phyloP scores from a whole-genome alignment of 2,113 vertebrate genomes.

The Archocentrus centrarchus region DNA sequence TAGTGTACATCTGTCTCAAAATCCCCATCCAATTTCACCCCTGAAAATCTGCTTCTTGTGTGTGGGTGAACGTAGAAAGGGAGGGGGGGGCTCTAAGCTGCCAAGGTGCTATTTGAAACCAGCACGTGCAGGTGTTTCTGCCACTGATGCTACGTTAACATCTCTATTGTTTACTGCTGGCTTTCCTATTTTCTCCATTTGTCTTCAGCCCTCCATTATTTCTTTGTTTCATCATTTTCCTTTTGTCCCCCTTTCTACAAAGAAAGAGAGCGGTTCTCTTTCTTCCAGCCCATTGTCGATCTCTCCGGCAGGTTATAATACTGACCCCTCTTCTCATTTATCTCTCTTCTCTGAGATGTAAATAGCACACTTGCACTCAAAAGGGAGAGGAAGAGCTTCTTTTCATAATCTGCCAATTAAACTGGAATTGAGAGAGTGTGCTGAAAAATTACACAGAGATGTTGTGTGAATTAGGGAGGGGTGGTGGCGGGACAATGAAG shows the following conservation, averaged over 20 bases:
- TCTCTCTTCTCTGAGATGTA: conserved; percentile 3
- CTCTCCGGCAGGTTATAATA: conserved; percentile 2
- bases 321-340: conserved; percentile 15
- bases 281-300: conserved; percentile 5
- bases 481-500: background rate
- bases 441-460: background rate
- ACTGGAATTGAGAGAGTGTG: background rate
- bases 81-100: background rate
- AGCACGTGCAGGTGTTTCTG: conserved; percentile 42
- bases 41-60: conserved; percentile 38
- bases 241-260: background rate
- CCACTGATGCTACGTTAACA: conserved; percentile 45
- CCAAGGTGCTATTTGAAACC: conserved; percentile 31
- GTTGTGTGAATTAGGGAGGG: background rate
- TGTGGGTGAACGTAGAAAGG: conserved; percentile 35
- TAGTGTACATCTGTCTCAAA: conserved; percentile 32
- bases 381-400: conserved; percentile 10
- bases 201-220: conserved; percentile 4
- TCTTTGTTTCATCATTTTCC: background rate
- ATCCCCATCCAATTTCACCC: conserved; percentile 36
- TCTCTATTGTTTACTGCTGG: conserved; percentile 40
- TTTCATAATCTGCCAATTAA: conserved; percentile 27
- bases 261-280: background rate
- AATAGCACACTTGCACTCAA: conserved; percentile 7
- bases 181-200: conserved; percentile 20